A percentile compares a stretch with the other conserved stretches of the same genome.
Conservation (phyloP, 2,797 vertebrate species). For the Microchirus variegatus region DNA sequence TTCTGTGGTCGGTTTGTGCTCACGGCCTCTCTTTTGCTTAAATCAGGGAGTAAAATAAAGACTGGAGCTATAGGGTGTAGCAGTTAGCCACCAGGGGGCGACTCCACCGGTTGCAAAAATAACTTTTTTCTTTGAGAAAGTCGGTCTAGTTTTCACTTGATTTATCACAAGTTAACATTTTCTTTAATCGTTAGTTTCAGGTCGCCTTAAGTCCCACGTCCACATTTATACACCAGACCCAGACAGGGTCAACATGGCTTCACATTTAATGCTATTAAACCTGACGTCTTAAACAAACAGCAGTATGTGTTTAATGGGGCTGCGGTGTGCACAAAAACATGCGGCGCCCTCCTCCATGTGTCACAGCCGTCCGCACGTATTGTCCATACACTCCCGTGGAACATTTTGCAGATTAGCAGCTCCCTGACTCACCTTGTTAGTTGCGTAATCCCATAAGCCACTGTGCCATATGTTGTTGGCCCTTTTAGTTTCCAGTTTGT, state of each 20-base stretch:
- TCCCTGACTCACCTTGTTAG: slow-evolving; percentile 82
- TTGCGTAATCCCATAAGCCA: slow-evolving; percentile 87
- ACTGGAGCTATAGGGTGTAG: too few species aligned
- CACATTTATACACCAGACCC: too few species aligned
- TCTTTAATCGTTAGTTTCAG: too few species aligned
- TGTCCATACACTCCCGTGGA: slow-evolving; percentile 47
- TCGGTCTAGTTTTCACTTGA: too few species aligned
- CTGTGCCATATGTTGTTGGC: slow-evolving; percentile 85
- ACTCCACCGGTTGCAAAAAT: too few species aligned
- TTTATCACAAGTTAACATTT: too few species aligned
- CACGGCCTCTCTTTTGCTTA: not conserved
- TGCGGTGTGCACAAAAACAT: slow-evolving; percentile 3
- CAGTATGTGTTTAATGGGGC: slow-evolving; percentile 54
- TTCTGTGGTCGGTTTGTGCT: not conserved
- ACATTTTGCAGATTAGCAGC: slow-evolving; percentile 72
- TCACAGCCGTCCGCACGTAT: slow-evolving; percentile 21
- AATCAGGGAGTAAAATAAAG: too few species aligned
- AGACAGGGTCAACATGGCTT: not conserved
- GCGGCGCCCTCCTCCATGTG: slow-evolving; percentile 17
- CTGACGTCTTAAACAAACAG: slow-evolving; percentile 28
- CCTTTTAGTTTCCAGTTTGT: slow-evolving; percentile 68
- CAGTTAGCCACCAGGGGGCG: too few species aligned
- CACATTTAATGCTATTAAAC: slow-evolving; percentile 47
- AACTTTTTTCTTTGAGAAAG: too few species aligned
- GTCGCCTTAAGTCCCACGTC: too few species aligned